Evolutionary conservation across 2,888 invertebrate genomes (phyloP).

Genomic region (Apotomis turbidana): DNA sequence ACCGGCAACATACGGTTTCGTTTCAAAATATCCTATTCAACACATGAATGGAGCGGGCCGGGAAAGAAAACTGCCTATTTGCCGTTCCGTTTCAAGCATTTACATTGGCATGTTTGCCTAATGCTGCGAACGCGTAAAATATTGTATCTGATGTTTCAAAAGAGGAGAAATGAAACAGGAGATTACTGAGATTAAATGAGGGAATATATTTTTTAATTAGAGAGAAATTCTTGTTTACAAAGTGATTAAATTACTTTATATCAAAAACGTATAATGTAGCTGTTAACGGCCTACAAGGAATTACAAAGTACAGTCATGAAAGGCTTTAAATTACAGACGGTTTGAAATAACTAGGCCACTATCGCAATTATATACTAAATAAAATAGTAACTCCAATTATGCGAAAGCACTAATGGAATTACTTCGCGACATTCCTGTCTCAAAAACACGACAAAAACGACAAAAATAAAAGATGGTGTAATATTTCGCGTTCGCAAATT

Average conservation of each 20-base stretch:
- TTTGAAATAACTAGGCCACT: no score
- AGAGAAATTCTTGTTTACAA: neutral
- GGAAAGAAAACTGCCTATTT: slow-evolving; percentile 33
- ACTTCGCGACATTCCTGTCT: neutral
- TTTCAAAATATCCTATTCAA: slow-evolving; percentile 41
- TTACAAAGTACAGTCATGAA: no score
- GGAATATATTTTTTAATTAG: neutral
- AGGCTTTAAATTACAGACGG: no score
- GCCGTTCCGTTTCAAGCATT: slow-evolving; percentile 43
- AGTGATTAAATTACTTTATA: no score
- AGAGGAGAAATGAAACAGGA: slow-evolving; percentile 21
- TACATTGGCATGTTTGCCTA: slow-evolving; percentile 38
- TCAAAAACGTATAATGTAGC: no score
- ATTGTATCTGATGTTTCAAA: slow-evolving; percentile 22
- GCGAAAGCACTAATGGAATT: neutral
- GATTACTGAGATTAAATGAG: neutral
- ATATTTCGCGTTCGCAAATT: slow-evolving; percentile 45
- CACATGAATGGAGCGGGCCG: slow-evolving; percentile 32
- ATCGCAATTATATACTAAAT: no score
- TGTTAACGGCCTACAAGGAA: no score
- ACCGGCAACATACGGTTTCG: slow-evolving; percentile 33
- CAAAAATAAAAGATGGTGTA: slow-evolving; percentile 11
- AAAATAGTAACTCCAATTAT: neutral
- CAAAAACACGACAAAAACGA: neutral
- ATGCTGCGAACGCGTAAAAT: slow-evolving; percentile 31